Evolutionary conservation across 2,113 vertebrate species (phyloP).

Genomic region (Alectura lathami): DNA sequence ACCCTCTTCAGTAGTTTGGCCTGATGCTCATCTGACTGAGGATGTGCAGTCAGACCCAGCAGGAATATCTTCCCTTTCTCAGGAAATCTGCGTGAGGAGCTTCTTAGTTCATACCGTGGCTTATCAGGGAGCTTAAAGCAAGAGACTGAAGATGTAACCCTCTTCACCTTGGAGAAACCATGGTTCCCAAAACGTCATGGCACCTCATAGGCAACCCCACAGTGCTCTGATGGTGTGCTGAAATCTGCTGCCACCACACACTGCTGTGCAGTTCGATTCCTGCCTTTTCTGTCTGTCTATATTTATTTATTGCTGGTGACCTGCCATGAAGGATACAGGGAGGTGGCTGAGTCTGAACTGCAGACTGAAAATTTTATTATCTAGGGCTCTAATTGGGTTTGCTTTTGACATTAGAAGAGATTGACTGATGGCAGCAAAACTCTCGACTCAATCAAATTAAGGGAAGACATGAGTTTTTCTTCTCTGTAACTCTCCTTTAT

Average conservation of each 20-base stretch:
- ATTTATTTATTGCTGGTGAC: background rate
- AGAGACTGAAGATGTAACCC: background rate
- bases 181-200: background rate
- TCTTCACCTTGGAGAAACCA: background rate
- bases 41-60: background rate
- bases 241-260: background rate
- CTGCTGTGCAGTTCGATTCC: background rate
- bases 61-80: background rate
- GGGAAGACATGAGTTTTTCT: background rate
- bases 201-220: background rate
- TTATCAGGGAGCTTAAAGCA: background rate
- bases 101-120: background rate
- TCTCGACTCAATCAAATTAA: background rate
- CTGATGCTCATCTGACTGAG: background rate
- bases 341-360: background rate
- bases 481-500: background rate
- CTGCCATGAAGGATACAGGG: background rate
- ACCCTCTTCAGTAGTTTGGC: background rate
- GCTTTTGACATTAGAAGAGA: constrained; percentile 30
- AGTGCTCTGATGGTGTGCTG: rapidly evolving
- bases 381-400: constrained; percentile 30
- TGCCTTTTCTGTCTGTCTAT: background rate
- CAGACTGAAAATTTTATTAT: background rate
- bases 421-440: background rate
- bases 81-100: background rate